Conservation (phyloP, 2,888 invertebrate species). For the Scaptomyza reducta region DNA sequence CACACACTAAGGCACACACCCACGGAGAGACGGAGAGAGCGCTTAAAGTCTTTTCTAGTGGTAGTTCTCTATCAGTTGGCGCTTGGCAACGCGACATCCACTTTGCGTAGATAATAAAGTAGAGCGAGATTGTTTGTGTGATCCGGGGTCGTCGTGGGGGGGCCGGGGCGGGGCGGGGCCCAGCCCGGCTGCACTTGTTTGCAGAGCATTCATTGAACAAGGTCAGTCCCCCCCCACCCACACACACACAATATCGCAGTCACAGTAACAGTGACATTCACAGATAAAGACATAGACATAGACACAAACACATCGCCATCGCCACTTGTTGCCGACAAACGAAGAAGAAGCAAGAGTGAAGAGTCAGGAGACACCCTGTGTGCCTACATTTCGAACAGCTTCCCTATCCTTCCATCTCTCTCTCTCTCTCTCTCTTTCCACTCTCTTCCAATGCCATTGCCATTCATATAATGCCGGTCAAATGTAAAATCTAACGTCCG, state of each 20-base stretch:
- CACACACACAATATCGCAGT: conserved; percentile 12
- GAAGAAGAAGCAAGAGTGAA: conserved; percentile 1
- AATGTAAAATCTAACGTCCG: conserved; percentile 76
- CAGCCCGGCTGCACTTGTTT: conserved; percentile 27
- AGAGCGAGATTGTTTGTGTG: neutral
- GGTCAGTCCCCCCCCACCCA: conserved; percentile 51
- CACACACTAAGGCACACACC: conserved; percentile 8
- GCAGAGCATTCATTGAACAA: conserved; percentile 52
- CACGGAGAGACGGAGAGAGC: conserved; percentile 8
- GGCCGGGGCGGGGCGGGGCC: neutral
- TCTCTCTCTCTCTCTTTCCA: conserved; percentile 4
- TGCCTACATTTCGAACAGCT: conserved; percentile 30
- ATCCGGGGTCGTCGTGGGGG: neutral
- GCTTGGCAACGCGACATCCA: conserved; percentile 52
- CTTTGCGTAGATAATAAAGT: conserved; percentile 34
- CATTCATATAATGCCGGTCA: conserved; percentile 66
- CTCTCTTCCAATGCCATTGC: conserved; percentile 18
- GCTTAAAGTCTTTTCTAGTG: conserved; percentile 24
- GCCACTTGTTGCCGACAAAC: conserved; percentile 51
- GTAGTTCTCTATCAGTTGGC: conserved; percentile 47
- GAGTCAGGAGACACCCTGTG: conserved; percentile 26
- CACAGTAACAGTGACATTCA: conserved; percentile 14
- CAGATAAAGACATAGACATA: neutral
- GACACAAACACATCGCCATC: conserved; percentile 26
- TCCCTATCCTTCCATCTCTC: conserved; percentile 1